These are phyloP conservation scores for Amaurobius ferox DNA, from an alignment of 2,888 invertebrate genomes.

Conservation along the genomic window DNA sequence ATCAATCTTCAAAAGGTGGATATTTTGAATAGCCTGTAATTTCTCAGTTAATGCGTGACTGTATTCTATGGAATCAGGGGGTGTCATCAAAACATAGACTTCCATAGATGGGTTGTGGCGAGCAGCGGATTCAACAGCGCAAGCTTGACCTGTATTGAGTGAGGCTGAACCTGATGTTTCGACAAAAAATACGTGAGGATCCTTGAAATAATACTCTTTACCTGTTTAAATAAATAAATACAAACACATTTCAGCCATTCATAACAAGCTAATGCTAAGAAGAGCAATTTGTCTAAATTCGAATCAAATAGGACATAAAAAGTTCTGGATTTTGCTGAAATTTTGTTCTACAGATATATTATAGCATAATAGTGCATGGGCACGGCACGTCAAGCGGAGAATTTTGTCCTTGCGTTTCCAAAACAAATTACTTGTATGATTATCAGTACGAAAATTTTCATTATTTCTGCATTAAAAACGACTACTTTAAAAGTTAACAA, in stretches of 20 bases:
- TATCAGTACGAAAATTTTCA: too few species aligned
- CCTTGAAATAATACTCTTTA: conserved; percentile 23
- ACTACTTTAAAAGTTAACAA: too few species aligned
- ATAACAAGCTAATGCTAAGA: too few species aligned
- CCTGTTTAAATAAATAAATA: not conserved
- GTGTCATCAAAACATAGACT: conserved; percentile 51
- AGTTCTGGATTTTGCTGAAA: too few species aligned
- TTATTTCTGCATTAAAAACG: too few species aligned
- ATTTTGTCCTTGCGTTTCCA: too few species aligned
- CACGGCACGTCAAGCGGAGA: too few species aligned
- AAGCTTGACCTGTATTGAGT: conserved; percentile 81
- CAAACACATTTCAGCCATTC: not conserved
- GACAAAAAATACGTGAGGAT: conserved; percentile 81
- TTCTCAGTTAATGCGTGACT: conserved; percentile 1
- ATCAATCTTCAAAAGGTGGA: conserved; percentile 77
- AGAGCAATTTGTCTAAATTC: too few species aligned
- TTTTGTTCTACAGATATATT: too few species aligned
- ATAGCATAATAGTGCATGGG: too few species aligned
- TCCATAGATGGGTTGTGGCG: conserved; percentile 80
- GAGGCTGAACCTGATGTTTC: conserved; percentile 80
- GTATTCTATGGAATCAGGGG: not conserved
- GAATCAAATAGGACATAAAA: too few species aligned
- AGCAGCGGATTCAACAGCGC: conserved; percentile 84
- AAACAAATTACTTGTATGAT: too few species aligned
- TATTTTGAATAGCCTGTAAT: conserved; percentile 17